phyloP scores from a whole-genome alignment of 2,888 invertebrate genomes.

The Isoperla grammatica region DNA sequence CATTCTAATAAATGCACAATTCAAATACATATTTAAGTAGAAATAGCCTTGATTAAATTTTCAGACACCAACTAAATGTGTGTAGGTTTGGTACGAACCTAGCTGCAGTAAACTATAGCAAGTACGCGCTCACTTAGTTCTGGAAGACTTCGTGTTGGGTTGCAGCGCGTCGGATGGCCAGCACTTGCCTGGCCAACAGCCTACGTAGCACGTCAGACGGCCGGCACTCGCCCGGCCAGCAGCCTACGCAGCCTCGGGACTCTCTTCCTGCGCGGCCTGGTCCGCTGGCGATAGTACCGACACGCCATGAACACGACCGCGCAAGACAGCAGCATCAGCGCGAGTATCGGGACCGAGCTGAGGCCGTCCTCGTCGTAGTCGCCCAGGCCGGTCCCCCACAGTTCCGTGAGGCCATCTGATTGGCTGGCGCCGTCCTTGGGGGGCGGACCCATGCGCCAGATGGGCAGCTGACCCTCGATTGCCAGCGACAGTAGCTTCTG shows the following conservation, averaged over 20 bases:
- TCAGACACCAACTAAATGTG: too few species aligned
- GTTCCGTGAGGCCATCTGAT: conserved; percentile 31
- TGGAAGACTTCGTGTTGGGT: background rate
- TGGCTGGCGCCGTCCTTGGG: conserved; percentile 28
- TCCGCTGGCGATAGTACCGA: conserved; percentile 42
- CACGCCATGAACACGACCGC: conserved; percentile 41
- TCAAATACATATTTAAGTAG: too few species aligned
- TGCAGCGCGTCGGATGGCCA: too few species aligned
- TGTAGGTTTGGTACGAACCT: too few species aligned
- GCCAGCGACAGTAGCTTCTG: conserved; percentile 65
- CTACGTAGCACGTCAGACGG: conserved; percentile 24
- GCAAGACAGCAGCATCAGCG: conserved; percentile 41
- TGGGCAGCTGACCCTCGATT: conserved; percentile 35
- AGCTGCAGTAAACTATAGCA: too few species aligned
- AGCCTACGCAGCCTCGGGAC: conserved; percentile 33
- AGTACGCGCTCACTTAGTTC: too few species aligned
- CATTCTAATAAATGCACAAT: too few species aligned
- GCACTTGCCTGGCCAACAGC: too few species aligned
- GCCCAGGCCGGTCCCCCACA: conserved; percentile 53
- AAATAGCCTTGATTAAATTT: too few species aligned
- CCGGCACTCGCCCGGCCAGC: conserved; percentile 30
- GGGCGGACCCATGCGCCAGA: conserved; percentile 30
- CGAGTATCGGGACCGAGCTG: conserved; percentile 41
- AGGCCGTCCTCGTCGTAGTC: conserved; percentile 44
- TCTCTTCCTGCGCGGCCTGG: conserved; percentile 44